Conservation (phyloP, 2,113 vertebrate genomes). For the Gymnogyps californianus region DNA sequence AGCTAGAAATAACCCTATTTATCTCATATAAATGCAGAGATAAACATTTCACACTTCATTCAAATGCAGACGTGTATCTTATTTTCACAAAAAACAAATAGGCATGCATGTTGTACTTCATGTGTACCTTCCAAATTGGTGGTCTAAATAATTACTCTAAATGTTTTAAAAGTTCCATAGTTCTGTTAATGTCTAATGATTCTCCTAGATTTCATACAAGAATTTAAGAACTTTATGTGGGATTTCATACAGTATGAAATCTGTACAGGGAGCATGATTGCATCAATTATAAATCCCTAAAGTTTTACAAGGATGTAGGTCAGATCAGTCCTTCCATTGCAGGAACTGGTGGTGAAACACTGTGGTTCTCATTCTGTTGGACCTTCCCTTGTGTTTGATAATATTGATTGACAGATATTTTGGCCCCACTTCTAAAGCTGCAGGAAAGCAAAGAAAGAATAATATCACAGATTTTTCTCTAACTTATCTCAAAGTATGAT, state of each 20-base stretch:
- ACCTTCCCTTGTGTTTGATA: background rate
- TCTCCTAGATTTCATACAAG: background rate
- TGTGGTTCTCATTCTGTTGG: background rate
- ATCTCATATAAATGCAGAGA: background rate
- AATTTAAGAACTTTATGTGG: background rate
- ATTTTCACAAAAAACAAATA: background rate
- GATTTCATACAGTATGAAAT: background rate
- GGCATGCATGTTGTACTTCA: background rate
- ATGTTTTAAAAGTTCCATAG: background rate
- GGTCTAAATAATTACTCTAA: background rate
- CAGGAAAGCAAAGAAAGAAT: background rate
- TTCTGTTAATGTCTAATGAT: background rate
- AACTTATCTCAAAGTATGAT: background rate
- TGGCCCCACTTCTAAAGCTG: background rate
- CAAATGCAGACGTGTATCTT: background rate
- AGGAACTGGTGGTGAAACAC: background rate
- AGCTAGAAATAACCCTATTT: background rate
- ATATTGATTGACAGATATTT: background rate
- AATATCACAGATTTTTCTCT: background rate
- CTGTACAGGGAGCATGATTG: background rate
- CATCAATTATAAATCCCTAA: background rate
- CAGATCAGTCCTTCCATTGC: background rate
- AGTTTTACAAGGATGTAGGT: background rate
- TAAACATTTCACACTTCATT: background rate
- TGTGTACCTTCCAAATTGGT: background rate